Conservation (phyloP, 2,113 vertebrate genomes). For the Laticauda colubrina region DNA sequence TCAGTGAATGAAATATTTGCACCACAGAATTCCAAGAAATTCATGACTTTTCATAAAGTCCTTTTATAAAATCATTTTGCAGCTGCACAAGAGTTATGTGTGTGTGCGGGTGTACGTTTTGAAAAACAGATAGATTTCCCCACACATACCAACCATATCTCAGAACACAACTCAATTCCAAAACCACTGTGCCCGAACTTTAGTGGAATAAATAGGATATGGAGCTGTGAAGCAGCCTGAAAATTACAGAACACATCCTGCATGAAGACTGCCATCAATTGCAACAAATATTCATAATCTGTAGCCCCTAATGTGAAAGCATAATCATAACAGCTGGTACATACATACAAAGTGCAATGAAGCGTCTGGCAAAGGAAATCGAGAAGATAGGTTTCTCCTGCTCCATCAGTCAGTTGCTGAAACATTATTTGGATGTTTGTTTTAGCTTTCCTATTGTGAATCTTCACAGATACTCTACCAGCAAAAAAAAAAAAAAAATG, state of each 20-base stretch:
- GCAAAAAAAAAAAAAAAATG: background rate
- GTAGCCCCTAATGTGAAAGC: slow-evolving; percentile 34
- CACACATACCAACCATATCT: background rate
- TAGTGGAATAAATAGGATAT: background rate
- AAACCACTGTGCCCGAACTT: background rate
- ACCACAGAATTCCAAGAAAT: slow-evolving; percentile 26
- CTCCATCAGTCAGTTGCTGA: slow-evolving; percentile 40
- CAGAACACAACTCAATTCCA: background rate
- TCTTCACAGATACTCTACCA: background rate
- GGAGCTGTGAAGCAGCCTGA: background rate
- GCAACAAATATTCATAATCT: slow-evolving; percentile 47
- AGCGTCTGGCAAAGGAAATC: slow-evolving; percentile 33
- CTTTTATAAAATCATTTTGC: slow-evolving; percentile 22
- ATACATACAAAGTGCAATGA: slow-evolving; percentile 45
- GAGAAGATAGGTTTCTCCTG: slow-evolving; percentile 36
- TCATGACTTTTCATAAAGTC: background rate
- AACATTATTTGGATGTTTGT: slow-evolving; percentile 42
- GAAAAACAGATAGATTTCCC: slow-evolving; percentile 21
- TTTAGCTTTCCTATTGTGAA: background rate
- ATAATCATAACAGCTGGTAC: slow-evolving; percentile 62
- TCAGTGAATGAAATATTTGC: slow-evolving; percentile 21
- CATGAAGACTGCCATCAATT: slow-evolving; percentile 43
- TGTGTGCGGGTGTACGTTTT: slow-evolving; percentile 37
- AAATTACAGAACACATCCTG: slow-evolving; percentile 17
- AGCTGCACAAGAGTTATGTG: slow-evolving; percentile 26